phyloP scores from a whole-genome alignment of 2,888 invertebrate genomes.

The Pyralis farinalis region DNA sequence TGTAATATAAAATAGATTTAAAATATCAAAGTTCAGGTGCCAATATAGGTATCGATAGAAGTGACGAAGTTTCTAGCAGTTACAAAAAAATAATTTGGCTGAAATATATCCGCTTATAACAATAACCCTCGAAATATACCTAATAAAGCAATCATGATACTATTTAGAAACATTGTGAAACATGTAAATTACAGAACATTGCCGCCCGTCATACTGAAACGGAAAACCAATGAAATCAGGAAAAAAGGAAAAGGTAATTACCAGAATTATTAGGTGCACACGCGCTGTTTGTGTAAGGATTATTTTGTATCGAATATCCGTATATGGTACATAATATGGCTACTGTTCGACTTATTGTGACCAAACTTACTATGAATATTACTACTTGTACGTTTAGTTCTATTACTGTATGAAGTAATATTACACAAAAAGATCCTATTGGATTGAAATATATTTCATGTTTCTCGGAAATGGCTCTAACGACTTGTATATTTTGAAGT shows the following conservation, averaged over 20 bases:
- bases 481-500: too few species aligned
- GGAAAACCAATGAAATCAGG: conserved; percentile 23
- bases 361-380: conserved; percentile 21
- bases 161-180: background rate
- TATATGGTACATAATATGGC: conserved; percentile 1
- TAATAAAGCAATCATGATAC: background rate
- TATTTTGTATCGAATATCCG: conserved; percentile 45
- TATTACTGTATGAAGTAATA: too few species aligned
- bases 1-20: too few species aligned
- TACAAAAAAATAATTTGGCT: too few species aligned
- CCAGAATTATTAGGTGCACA: conserved; percentile 17
- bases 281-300: conserved; percentile 30
- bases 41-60: too few species aligned
- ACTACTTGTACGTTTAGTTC: too few species aligned
- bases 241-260: conserved; percentile 28
- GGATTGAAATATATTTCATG: too few species aligned
- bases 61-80: too few species aligned
- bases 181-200: conserved; percentile 18
- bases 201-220: conserved; percentile 24
- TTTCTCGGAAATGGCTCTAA: too few species aligned
- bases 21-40: too few species aligned
- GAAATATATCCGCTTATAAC: background rate
- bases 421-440: too few species aligned
- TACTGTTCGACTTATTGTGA: conserved; percentile 4
- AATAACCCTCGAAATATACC: background rate